Evolutionary conservation across 2,797 vertebrate species (phyloP).

Genomic region (Spatula clypeata): DNA sequence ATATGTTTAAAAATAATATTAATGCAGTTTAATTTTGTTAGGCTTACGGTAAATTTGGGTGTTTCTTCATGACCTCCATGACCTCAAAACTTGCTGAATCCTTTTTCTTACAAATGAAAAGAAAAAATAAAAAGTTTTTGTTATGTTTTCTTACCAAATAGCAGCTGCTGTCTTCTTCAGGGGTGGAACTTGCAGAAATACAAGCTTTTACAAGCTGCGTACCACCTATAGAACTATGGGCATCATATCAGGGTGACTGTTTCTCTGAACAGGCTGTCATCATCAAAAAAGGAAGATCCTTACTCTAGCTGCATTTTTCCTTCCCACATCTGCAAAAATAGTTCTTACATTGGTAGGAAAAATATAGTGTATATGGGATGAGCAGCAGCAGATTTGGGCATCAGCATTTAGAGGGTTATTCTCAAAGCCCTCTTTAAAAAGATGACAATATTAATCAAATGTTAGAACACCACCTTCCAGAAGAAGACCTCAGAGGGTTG

Average conservation of each 20-base stretch:
- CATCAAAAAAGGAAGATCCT: not conserved
- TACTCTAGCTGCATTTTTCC: not conserved
- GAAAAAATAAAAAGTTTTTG: not conserved
- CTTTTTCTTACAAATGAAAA: not conserved
- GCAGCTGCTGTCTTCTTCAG: not conserved
- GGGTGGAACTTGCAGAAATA: fast-evolving
- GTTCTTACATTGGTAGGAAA: not conserved
- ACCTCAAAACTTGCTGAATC: not conserved
- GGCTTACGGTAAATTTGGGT: not conserved
- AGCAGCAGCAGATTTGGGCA: not conserved
- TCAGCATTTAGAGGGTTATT: not conserved
- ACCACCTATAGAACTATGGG: not conserved
- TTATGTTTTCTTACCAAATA: not conserved
- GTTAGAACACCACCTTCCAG: not conserved
- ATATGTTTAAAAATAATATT: not conserved
- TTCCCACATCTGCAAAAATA: not conserved
- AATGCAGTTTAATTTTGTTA: not conserved
- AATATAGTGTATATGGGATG: not conserved
- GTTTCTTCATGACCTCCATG: not conserved
- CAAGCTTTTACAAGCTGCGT: not conserved
- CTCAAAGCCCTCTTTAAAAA: not conserved
- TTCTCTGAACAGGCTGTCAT: not conserved
- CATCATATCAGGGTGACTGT: not conserved
- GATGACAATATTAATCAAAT: not conserved
- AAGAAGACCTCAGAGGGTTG: not conserved